Conservation (phyloP, 1,140 invertebrate genomes). For the Saxidomus purpurata region DNA sequence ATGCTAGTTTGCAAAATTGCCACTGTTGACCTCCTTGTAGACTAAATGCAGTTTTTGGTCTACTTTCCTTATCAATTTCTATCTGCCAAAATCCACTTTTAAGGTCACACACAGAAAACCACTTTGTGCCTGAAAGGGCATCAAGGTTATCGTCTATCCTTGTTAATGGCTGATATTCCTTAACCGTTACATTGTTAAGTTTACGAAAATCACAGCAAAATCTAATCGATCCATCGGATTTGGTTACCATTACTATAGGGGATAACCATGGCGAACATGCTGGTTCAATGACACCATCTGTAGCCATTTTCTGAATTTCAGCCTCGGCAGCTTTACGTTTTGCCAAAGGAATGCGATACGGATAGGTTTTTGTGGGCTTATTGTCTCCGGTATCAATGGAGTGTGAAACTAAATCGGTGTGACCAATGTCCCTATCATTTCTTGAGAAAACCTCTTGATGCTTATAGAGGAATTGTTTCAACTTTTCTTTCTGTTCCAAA, state of each 20-base stretch:
- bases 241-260: slow-evolving; percentile 87
- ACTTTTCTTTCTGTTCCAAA: background rate
- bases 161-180: slow-evolving; percentile 47
- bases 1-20: background rate
- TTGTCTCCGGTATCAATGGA: slow-evolving; percentile 27
- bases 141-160: slow-evolving; percentile 46
- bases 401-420: slow-evolving; percentile 35
- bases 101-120: background rate
- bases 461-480: slow-evolving; percentile 8
- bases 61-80: background rate
- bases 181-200: slow-evolving; percentile 63
- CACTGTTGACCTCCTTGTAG: background rate
- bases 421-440: slow-evolving; percentile 41
- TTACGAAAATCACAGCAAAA: slow-evolving; percentile 87
- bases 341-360: slow-evolving; percentile 13
- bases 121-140: background rate
- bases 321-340: slow-evolving; percentile 35
- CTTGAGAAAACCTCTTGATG: slow-evolving; percentile 24
- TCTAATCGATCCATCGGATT: slow-evolving; percentile 85
- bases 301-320: slow-evolving; percentile 37
- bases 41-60: background rate
- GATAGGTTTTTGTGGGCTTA: background rate
- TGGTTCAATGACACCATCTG: slow-evolving; percentile 78
- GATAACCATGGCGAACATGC: slow-evolving; percentile 86
- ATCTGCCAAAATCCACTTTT: background rate